Base-by-base conservation (phyloP, 2,888 invertebrate species). In the Heliconius cydno region DNA sequence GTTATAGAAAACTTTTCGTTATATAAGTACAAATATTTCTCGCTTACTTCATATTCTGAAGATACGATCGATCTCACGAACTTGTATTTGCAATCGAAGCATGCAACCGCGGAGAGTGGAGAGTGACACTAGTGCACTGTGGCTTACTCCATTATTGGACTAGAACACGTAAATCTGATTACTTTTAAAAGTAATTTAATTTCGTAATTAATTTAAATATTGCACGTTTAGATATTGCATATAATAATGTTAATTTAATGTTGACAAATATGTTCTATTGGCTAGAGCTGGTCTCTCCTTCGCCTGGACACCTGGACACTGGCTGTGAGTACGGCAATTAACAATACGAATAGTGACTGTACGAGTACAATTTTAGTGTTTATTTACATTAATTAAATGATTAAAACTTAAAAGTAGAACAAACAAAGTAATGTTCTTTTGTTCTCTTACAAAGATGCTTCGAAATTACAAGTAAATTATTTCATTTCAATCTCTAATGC, bases 81-180 rank as follows among this genome's bases (percentile, higher is more conserved):
- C 68, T 68, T 5, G 25, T 41, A 41, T 68, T 68, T 68, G 68
- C 68, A 68, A 41, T 68, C 68, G n/a, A 68, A n/a, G 68, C 38
- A 4, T 41, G 38, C 38, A 68, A 41, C 38, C 67, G 28, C 30
- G 67, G 30, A 34, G 30, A 52, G 19, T 7, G 6, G 46, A 46
- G 46, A 46, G 46, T 34, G 34, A 34, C 9, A 34, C 2, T 12
- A 2, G 41, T 41, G 34, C 34, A 34, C 12, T 12, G 13, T 68
- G 12, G 38, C 38, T n/a, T 13, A 67, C 38, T 15, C 6, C 2
- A 41, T n/a, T n/a, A 68, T 68, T 38, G 22, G 1, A 22, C 3
- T 19, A 67, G 0, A 34, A 67, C 22, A 67, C 30, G 30, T 66
- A 66, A 66, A 66, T 66, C 7, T 66, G 19, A 30, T 30, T 13